phyloP scores from a whole-genome alignment of 2,888 invertebrate species.

The Drosophila vallismaia region DNA sequence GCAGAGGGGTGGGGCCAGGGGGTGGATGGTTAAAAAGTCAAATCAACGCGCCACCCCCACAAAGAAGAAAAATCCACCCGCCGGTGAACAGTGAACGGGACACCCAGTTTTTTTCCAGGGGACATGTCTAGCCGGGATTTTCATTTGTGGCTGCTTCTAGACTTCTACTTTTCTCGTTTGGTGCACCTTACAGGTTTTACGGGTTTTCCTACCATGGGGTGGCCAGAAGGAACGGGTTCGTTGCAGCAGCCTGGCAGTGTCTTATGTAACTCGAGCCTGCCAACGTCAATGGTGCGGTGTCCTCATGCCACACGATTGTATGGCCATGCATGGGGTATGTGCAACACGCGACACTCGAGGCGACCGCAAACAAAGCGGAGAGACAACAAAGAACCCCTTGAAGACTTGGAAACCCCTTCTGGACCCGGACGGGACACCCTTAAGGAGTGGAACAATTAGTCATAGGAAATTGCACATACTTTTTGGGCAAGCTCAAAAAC shows the following conservation, averaged over 20 bases:
- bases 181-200: conserved; percentile 77
- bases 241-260: conserved; percentile 49
- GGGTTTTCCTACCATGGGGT: conserved; percentile 48
- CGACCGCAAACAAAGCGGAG: conserved; percentile 58
- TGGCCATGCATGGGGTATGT: conserved; percentile 32
- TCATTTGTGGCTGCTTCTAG: conserved; percentile 33
- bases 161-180: conserved; percentile 40
- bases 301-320: conserved; percentile 24
- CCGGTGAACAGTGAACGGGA: conserved; percentile 15
- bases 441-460: conserved; percentile 16
- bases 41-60: conserved; percentile 43
- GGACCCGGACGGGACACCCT: conserved; percentile 14
- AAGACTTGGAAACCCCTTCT: not conserved
- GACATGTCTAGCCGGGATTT: conserved; percentile 50
- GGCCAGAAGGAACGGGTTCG: conserved; percentile 10
- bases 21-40: conserved; percentile 11
- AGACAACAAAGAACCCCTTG: conserved; percentile 20
- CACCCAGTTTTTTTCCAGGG: conserved; percentile 31
- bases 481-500: not conserved
- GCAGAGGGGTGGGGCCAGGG: conserved; percentile 15
- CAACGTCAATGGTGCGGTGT: conserved; percentile 63
- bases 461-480: conserved; percentile 24
- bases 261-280: conserved; percentile 75
- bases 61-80: conserved; percentile 26
- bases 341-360: conserved; percentile 58